Evolutionary conservation across 2,797 vertebrate species (phyloP).

Genomic region (Galagoides demidoff): DNA sequence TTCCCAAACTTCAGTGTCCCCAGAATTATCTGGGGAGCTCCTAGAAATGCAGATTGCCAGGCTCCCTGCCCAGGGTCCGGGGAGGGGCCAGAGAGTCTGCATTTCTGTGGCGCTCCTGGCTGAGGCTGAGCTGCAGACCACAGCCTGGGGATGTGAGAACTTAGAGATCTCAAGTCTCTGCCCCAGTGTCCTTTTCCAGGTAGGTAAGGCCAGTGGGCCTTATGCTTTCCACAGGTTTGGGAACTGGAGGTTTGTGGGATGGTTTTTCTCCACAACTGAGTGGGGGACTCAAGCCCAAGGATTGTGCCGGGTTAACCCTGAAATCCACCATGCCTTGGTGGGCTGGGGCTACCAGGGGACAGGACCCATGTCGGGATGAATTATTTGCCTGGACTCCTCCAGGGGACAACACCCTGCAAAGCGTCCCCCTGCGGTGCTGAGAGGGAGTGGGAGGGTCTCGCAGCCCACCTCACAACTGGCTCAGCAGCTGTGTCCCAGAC

Average conservation of each 20-base stretch:
- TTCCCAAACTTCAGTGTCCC: fast-evolving
- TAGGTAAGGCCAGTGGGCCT: fast-evolving
- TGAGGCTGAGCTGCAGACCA: too few relatives aligned
- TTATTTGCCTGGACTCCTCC: background rate
- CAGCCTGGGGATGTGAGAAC: fast-evolving
- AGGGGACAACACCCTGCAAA: background rate
- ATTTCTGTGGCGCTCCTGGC: fast-evolving
- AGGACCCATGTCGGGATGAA: fast-evolving
- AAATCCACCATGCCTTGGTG: background rate
- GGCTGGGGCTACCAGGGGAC: fast-evolving
- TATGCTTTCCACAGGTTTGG: background rate
- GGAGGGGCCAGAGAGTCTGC: background rate
- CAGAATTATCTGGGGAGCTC: fast-evolving
- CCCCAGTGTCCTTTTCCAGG: background rate
- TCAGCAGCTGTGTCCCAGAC: slow-evolving; percentile 72
- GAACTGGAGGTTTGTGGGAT: too few relatives aligned
- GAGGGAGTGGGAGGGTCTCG: slow-evolving; percentile 66
- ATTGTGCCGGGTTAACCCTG: background rate
- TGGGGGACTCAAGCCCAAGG: too few relatives aligned
- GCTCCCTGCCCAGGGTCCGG: background rate
- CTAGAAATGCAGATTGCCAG: fast-evolving
- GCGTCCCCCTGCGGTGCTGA: background rate
- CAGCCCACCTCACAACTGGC: slow-evolving; percentile 74
- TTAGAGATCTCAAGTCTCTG: fast-evolving
- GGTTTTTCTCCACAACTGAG: fast-evolving